Evolutionary conservation across 2,797 vertebrate species (phyloP), one percentile per base, ranked within the genome.

Genomic region (Amphiprion clarkii): DNA sequence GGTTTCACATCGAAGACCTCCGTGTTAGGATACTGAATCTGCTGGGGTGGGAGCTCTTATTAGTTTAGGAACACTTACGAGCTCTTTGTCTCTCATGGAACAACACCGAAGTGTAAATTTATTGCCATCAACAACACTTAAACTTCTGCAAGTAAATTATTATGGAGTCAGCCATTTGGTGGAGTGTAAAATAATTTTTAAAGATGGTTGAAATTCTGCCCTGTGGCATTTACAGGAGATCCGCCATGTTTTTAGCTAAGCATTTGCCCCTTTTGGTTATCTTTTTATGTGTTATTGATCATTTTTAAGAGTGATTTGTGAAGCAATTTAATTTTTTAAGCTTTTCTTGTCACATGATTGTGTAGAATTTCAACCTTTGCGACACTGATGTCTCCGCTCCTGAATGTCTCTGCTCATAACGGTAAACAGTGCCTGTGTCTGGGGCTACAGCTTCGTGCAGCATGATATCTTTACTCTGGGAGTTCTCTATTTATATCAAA

Each of bases 391-490:
- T 93, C 81, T 81, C 63, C 93, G 94, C 83, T 95, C 93, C 57
- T 91, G 94, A 94, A 94, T 94, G 92, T 94, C 78, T 84, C 69
- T 94, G 95, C 81, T 96, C 94, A 94, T 94, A 88, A 87, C 93
- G 87, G 95, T 94, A 95, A 87, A 87, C 72, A 94, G 95, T 97
- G 96, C 95, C 96, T 96, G 95, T 96, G 95, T 96, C 95, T 96
- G 95, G 92, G 95, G 95, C 95, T 95, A 95, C 94, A 95, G 93
- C 94, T 95, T 93, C 93, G 94, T 95, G 95, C 94, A 96, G 95
- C 94, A 92, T 93, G 94, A 95, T 57, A 64, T 84, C 64, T 83
- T 61, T 71, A 79, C 96, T 97, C 95, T 96, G 95, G 95, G 96
- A 96, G 94, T 93, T 95, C 94, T 94, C 95, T 93, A 92, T 96